Evolutionary conservation across 2,888 invertebrate species (phyloP), one percentile per base, ranked within the genome.

Genomic region (Phaonia tiefii): DNA sequence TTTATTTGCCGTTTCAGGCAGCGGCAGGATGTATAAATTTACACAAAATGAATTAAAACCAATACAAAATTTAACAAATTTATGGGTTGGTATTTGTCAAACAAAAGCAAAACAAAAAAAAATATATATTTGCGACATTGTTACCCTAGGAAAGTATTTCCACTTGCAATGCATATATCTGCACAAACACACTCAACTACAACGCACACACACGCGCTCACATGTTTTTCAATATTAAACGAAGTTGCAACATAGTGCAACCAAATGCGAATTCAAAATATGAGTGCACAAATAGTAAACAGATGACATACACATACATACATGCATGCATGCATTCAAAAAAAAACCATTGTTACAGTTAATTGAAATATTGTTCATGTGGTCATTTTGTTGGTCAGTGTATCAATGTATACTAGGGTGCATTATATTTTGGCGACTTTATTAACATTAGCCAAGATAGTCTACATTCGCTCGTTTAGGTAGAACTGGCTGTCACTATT

Each of bases 331-430:
- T n/a, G n/a, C n/a, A n/a, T n/a, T n/a, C n/a, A 44, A 60, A 58
- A 60, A 58, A 71, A 58, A 71, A 13, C 20, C 46, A 71, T 60
- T 60, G 31, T 60, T 17, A 22, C 49, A 60, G 71, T 60, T 71
- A 71, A 71, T 71, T 71, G 71, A 71, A 60, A 71, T 60, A 71
- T 71, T 71, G 71, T 71, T 17, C 49, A 20, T 60, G 15, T 66
- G 39, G 74, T 70, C n/a, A n/a, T n/a, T n/a, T n/a, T 66, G 63
- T 66, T 75, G 58, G 69, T 69, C 69, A 69, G 11, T 54, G 39
- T 73, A 42, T 63, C 13, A 20, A n/a, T 20, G 4, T 31, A 31
- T 31, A 31, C 8, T 51, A 5, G 15, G 17, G 17, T 15, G 49
- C 17, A 4, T 49, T 11, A 7, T 20, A 51, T n/a, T n/a, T n/a